Evolutionary conservation across 23 tunicate genomes (phyloP).

Genomic region (Corella eumyota): DNA sequence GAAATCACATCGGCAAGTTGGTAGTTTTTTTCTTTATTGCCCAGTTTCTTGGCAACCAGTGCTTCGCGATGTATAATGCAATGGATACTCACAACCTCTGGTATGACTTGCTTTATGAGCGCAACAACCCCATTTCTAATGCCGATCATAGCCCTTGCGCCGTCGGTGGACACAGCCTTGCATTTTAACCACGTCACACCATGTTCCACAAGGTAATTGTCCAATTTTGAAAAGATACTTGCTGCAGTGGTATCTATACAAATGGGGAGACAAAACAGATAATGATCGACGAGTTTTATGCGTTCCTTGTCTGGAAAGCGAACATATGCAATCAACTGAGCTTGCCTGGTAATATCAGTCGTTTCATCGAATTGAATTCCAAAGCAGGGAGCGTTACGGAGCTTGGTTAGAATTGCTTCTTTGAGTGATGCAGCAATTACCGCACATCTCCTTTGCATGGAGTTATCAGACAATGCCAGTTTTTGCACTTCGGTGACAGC

Average conservation of each 20-base stretch:
- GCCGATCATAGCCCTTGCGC: no score
- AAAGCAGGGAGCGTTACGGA: conserved; percentile 37
- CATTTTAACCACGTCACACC: no score
- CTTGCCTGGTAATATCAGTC: conserved; percentile 34
- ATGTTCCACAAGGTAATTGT: conserved; percentile 30
- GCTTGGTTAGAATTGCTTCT: conserved; percentile 23
- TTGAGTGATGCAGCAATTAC: conserved; percentile 40
- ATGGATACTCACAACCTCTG: conserved; percentile 1
- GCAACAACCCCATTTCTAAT: no score
- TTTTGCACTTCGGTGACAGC: conserved; percentile 40
- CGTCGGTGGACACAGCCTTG: no score
- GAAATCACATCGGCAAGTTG: no score
- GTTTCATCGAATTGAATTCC: conserved; percentile 59
- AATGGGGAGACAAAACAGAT: conserved; percentile 23
- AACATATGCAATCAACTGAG: conserved; percentile 38
- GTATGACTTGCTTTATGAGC: conserved; percentile 1
- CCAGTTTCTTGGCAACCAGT: no score
- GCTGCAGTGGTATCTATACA: conserved; percentile 22
- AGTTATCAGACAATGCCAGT: conserved; percentile 42
- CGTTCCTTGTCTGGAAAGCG: conserved; percentile 43
- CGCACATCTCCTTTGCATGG: conserved; percentile 19
- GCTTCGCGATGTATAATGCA: no score
- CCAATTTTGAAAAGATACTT: conserved; percentile 28
- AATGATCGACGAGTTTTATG: conserved; percentile 22
- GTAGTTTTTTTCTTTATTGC: no score